phyloP scores from a whole-genome alignment of 2,113 vertebrate genomes.

The Eptatretus burgeri region DNA sequence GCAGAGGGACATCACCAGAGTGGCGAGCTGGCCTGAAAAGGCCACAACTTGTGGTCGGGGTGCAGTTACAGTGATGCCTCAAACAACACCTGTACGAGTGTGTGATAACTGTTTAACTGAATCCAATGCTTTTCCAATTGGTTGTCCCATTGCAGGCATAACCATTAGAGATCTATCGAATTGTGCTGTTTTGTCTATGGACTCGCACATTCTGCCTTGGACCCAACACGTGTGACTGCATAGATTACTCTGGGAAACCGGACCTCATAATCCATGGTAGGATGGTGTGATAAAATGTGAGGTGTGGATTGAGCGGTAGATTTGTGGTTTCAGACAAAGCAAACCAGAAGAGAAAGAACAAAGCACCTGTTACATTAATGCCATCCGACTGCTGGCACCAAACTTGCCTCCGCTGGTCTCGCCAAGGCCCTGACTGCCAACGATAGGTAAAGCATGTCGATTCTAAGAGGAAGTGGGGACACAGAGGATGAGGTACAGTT shows the following conservation, averaged over 20 bases:
- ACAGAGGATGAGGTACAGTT: not conserved
- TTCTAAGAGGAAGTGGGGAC: constrained; percentile 22
- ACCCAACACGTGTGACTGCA: too few relatives aligned
- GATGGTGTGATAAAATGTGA: too few relatives aligned
- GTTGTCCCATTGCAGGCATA: constrained; percentile 19
- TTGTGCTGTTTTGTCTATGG: too few relatives aligned
- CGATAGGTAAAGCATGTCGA: constrained; percentile 59
- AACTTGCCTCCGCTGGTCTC: constrained; percentile 41
- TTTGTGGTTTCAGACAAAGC: too few relatives aligned
- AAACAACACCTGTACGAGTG: constrained; percentile 16
- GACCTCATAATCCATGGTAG: too few relatives aligned
- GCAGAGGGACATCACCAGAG: too few relatives aligned
- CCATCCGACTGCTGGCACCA: constrained; percentile 94
- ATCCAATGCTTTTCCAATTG: constrained; percentile 13
- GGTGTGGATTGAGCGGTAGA: too few relatives aligned
- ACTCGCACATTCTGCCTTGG: too few relatives aligned
- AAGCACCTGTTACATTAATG: constrained; percentile 60
- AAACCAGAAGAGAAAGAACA: too few relatives aligned
- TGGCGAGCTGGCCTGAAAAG: too few relatives aligned
- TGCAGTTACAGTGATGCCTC: constrained; percentile 13
- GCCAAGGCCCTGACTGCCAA: constrained; percentile 58
- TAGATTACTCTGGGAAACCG: too few relatives aligned
- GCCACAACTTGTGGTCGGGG: constrained; percentile 10
- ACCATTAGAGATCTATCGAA: constrained; percentile 7
- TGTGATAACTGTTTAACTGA: constrained; percentile 9